Percentiles rank a stretch among this genome's conserved stretches.
Evolutionary conservation across 1,140 invertebrate species (phyloP).

Genomic region (Asbolus verrucosus): DNA sequence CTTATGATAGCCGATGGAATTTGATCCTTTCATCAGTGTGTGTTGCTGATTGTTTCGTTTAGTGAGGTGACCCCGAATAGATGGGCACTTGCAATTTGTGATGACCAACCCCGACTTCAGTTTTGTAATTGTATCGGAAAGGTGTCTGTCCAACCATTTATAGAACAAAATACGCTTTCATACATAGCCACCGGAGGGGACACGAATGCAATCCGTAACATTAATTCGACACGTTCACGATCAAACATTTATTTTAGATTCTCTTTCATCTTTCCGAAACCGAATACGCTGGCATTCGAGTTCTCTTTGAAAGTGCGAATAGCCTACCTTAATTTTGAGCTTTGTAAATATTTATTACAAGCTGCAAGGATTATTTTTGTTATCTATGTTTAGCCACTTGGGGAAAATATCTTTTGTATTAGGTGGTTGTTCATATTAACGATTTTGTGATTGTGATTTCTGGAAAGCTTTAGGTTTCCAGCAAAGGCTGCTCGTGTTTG

Average conservation of each 20-base stretch:
- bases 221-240: not conserved
- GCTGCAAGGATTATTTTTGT: constrained; percentile 32
- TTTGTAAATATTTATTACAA: constrained; percentile 38
- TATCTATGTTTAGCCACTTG: constrained; percentile 32
- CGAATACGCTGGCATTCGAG: constrained; percentile 12
- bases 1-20: too few relatives aligned
- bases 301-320: constrained; percentile 38
- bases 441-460: not conserved
- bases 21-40: not conserved
- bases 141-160: constrained; percentile 9
- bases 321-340: constrained; percentile 28
- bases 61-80: constrained; percentile 6
- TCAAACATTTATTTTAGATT: not conserved
- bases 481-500: not conserved
- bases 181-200: not conserved
- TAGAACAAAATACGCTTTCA: constrained; percentile 14
- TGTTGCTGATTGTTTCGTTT: constrained; percentile 6
- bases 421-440: not conserved
- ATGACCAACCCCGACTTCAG: constrained; percentile 34
- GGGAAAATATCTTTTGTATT: constrained; percentile 22
- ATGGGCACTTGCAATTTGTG: constrained; percentile 13
- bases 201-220: constrained; percentile 6
- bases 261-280: not conserved
- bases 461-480: not conserved
- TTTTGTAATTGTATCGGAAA: constrained; percentile 41